phyloP scores from a whole-genome alignment of 2,797 vertebrate species.

The Argyrosomus regius region DNA sequence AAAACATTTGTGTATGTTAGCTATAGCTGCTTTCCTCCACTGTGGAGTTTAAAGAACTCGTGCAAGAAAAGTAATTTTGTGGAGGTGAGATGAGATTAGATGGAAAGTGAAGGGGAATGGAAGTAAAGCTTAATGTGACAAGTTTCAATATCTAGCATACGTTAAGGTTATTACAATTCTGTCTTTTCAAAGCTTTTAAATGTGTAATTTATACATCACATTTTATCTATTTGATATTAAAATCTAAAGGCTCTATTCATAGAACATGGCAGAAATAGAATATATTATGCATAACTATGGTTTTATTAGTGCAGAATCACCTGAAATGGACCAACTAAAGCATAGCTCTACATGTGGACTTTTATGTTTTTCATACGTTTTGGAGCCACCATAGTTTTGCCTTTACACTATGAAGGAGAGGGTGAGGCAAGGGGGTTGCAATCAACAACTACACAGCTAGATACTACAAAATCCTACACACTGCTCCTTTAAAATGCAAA shows the following conservation, averaged over 20 bases:
- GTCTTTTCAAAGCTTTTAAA: slow-evolving; percentile 8
- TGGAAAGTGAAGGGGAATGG: background rate
- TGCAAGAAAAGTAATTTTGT: background rate
- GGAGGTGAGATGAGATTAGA: background rate
- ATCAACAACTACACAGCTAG: too few relatives aligned
- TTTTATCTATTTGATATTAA: background rate
- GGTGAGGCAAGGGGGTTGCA: too few relatives aligned
- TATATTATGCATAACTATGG: too few relatives aligned
- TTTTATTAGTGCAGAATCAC: too few relatives aligned
- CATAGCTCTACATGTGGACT: too few relatives aligned
- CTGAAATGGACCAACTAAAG: too few relatives aligned
- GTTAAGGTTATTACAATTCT: slow-evolving; percentile 10
- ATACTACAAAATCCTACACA: too few relatives aligned
- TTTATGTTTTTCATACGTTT: too few relatives aligned
- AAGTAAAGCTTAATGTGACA: slow-evolving; percentile 8
- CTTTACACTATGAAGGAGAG: too few relatives aligned
- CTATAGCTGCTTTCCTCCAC: background rate
- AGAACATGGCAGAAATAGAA: too few relatives aligned
- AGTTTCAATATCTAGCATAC: slow-evolving; percentile 4
- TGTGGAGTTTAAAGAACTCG: slow-evolving; percentile 16
- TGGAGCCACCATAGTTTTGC: too few relatives aligned
- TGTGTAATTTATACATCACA: background rate
- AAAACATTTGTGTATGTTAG: background rate
- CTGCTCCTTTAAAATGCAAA: slow-evolving; percentile 27
- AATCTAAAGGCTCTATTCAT: too few relatives aligned